These are phyloP conservation scores for Platyrinchus mystaceus DNA, from an alignment of 2,797 vertebrate genomes.

Conservation along the genomic window DNA sequence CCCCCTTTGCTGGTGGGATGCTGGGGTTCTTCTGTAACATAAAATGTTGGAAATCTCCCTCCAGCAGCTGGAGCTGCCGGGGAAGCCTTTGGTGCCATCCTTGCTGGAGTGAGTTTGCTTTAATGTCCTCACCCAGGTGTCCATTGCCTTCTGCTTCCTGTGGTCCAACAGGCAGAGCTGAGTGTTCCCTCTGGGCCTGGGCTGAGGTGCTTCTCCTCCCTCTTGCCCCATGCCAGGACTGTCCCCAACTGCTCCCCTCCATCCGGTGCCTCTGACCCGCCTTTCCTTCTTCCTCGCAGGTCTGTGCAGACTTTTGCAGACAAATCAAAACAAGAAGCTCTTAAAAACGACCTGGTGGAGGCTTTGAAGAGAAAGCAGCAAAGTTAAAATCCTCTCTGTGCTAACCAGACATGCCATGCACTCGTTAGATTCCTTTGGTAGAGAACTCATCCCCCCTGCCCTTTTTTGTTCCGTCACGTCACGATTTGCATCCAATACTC, in stretches of 20 bases:
- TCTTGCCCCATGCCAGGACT: not conserved
- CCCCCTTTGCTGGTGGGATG: not conserved
- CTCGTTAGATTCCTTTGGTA: conserved; percentile 75
- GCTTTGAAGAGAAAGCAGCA: conserved; percentile 96
- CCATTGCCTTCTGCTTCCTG: not conserved
- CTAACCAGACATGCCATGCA: conserved; percentile 69
- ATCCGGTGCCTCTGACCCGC: not conserved
- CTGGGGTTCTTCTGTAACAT: not conserved
- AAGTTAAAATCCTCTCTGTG: conserved; percentile 76
- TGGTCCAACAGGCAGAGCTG: not conserved
- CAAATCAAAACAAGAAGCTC: conserved; percentile 94
- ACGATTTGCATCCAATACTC: conserved; percentile 48
- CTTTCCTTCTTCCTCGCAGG: conserved; percentile 73
- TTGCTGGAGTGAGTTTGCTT: not conserved
- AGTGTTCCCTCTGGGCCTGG: not conserved
- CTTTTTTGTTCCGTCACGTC: conserved; percentile 61
- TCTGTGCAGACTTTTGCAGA: conserved; percentile 93
- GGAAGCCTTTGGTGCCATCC: not conserved
- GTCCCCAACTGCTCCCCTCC: not conserved
- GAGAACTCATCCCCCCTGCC: conserved; percentile 56
- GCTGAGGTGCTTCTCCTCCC: conserved; percentile 26
- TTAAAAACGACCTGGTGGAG: conserved; percentile 92
- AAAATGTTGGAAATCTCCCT: not conserved
- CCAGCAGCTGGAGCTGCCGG: not conserved
- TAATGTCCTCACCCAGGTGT: not conserved